Conservation (phyloP, 2,888 invertebrate genomes). For the Bugula neritina region DNA sequence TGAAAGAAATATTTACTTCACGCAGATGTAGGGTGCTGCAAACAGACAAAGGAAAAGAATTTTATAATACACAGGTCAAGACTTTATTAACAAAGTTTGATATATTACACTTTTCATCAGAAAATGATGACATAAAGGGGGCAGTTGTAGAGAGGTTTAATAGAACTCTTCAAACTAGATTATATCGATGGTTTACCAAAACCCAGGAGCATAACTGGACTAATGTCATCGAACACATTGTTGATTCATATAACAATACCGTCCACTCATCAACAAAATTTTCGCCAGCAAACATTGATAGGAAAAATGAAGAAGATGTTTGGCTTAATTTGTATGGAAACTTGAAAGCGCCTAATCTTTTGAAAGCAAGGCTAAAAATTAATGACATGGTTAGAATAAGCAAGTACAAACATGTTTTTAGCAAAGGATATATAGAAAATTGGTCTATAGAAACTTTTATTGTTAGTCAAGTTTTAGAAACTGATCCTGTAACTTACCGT, state of each 20-base stretch:
- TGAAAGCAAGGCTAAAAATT: not conserved
- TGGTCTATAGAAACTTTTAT: not conserved
- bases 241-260: not conserved
- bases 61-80: not conserved
- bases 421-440: not conserved
- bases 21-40: not conserved
- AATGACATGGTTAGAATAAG: not conserved
- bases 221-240: not conserved
- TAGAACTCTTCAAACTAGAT: not conserved
- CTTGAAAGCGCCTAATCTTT: not conserved
- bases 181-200: not conserved
- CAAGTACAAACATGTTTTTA: not conserved
- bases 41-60: not conserved
- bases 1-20: not conserved
- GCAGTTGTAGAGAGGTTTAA: not conserved
- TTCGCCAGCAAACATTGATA: not conserved
- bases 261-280: not conserved
- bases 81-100: not conserved
- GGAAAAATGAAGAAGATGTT: not conserved
- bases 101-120: not conserved
- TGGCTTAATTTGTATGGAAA: not conserved
- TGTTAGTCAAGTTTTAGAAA: not conserved
- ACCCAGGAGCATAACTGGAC: not conserved
- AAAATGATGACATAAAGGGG: not conserved
- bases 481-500: not conserved